Evolutionary conservation across 2,113 vertebrate species (phyloP).

Genomic region (Xiphorhynchus elegans): DNA sequence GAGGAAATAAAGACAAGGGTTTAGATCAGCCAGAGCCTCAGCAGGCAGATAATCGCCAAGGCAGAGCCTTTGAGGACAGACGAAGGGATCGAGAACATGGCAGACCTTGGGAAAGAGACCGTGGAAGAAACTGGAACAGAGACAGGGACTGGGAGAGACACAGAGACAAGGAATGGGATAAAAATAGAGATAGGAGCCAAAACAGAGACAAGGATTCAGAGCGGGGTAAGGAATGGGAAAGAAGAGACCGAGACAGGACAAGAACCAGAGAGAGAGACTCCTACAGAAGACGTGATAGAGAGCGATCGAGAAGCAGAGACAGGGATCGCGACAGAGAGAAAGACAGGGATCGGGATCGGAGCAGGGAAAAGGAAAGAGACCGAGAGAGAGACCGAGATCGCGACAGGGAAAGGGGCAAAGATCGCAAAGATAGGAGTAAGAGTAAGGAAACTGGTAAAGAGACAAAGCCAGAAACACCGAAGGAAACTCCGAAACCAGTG

Average conservation of each 20-base stretch:
- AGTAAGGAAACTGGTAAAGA: conserved; percentile 81
- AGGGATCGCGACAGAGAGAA: conserved; percentile 62
- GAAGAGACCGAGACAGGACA: conserved; percentile 64
- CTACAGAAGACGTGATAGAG: conserved; percentile 35
- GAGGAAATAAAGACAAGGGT: conserved; percentile 78
- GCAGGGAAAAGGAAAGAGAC: conserved; percentile 73
- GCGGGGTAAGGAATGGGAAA: conserved; percentile 48
- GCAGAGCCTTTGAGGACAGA: conserved; percentile 84
- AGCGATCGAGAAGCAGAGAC: conserved; percentile 62
- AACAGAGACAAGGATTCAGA: conserved; percentile 70
- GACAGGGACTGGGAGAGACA: conserved; percentile 78
- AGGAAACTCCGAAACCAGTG: conserved; percentile 74
- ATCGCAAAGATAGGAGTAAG: conserved; percentile 82
- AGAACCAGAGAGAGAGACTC: conserved; percentile 52
- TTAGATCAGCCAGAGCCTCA: conserved; percentile 67
- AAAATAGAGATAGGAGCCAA: conserved; percentile 56
- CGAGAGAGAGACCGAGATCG: conserved; percentile 73
- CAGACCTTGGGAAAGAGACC: conserved; percentile 73
- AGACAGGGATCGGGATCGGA: conserved; percentile 69
- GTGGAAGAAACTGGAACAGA: conserved; percentile 79
- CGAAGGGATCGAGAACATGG: conserved; percentile 79
- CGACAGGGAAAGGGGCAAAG: conserved; percentile 74
- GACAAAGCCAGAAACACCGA: conserved; percentile 75
- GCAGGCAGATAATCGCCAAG: conserved; percentile 77
- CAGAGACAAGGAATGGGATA: conserved; percentile 72